These are phyloP conservation scores for Gymnorhina tibicen DNA, from an alignment of 2,113 vertebrate genomes.

Conservation along the genomic window DNA sequence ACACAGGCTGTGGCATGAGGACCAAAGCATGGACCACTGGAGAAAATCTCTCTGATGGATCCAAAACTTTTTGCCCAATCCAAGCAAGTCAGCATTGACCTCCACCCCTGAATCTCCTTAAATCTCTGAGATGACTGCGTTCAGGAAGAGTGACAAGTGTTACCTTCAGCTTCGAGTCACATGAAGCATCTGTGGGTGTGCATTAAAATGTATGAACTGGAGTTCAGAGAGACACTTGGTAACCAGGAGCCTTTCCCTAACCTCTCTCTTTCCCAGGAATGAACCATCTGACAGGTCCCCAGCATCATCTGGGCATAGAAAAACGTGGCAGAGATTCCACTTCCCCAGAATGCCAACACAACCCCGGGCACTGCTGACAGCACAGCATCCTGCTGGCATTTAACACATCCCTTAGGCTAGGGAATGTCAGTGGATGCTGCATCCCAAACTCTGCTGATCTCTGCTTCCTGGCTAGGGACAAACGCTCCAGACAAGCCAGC, in stretches of 20 bases:
- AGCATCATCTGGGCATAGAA: background rate
- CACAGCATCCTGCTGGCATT: background rate
- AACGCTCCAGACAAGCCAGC: background rate
- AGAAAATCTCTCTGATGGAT: background rate
- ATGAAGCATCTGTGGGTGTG: conserved; percentile 16
- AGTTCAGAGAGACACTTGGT: background rate
- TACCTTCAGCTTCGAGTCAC: conserved; percentile 32
- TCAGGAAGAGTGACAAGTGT: background rate
- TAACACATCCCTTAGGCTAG: background rate
- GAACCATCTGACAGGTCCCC: background rate
- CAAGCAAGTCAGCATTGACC: background rate
- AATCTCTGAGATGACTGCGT: background rate
- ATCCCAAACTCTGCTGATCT: background rate
- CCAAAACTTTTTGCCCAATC: background rate
- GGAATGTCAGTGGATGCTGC: background rate
- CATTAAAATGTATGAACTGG: conserved; percentile 18
- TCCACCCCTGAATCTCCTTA: background rate
- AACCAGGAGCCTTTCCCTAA: background rate
- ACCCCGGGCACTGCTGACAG: background rate
- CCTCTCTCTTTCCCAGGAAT: background rate
- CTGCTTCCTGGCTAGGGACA: background rate
- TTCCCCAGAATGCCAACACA: background rate
- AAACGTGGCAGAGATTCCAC: background rate
- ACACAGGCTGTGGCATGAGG: background rate
- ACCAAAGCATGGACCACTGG: background rate